phyloP scores from a whole-genome alignment of 2,888 invertebrate species.

The Oligia fasciuncula region DNA sequence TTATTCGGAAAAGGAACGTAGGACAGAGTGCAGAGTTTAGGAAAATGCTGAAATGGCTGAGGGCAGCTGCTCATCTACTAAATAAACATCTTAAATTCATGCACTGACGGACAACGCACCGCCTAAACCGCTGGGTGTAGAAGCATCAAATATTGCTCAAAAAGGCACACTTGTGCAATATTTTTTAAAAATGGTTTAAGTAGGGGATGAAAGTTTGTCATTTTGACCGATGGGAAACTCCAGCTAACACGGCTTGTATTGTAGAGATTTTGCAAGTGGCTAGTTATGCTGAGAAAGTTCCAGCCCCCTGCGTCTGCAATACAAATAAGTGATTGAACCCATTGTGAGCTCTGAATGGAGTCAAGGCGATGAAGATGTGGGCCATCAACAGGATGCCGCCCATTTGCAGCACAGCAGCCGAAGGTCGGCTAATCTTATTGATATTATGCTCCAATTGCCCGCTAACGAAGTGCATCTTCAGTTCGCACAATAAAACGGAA shows the following conservation, averaged over 20 bases:
- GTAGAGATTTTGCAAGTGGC: not conserved
- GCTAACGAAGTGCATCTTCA: constrained; percentile 44
- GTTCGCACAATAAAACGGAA: not conserved
- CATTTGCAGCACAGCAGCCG: constrained; percentile 53
- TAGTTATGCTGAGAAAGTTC: not conserved
- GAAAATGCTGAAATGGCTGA: not conserved
- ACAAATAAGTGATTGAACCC: constrained; percentile 33
- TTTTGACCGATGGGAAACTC: not conserved
- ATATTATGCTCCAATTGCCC: constrained; percentile 41
- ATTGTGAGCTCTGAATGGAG: constrained; percentile 53
- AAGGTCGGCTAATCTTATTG: constrained; percentile 46
- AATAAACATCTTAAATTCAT: too few species aligned
- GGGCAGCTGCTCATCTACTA: not conserved
- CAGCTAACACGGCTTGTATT: not conserved
- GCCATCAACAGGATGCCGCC: constrained; percentile 58
- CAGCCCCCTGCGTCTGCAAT: not conserved
- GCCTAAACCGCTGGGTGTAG: too few species aligned
- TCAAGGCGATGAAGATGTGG: constrained; percentile 60
- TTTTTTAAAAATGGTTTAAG: too few species aligned
- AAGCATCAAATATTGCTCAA: too few species aligned
- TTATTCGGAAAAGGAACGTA: not conserved
- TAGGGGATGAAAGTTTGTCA: not conserved
- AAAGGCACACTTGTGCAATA: too few species aligned
- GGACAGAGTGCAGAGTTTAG: not conserved
- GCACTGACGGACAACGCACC: too few species aligned